These are phyloP conservation scores for Leptogaster cylindrica DNA, from an alignment of 2,888 invertebrate species.

Conservation along the genomic window DNA sequence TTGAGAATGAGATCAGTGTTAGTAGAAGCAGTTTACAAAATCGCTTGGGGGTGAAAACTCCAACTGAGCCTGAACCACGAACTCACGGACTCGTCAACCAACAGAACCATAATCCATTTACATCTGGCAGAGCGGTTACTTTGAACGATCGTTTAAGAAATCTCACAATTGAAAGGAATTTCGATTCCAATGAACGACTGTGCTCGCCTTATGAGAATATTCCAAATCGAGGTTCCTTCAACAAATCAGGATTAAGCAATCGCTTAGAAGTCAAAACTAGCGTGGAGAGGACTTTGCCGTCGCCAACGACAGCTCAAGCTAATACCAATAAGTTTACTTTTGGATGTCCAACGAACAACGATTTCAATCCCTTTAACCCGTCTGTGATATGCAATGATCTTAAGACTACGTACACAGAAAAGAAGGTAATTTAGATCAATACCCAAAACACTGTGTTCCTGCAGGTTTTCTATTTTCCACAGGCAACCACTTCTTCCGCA, in stretches of 20 bases:
- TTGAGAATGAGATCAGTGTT: too few relatives aligned
- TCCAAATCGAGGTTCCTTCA: too few relatives aligned
- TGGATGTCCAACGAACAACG: neutral
- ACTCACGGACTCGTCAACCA: neutral
- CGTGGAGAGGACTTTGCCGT: too few relatives aligned
- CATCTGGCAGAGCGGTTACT: too few relatives aligned
- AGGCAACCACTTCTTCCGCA: slow-evolving; percentile 50
- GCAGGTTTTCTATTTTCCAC: neutral
- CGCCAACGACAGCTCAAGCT: slow-evolving; percentile 52
- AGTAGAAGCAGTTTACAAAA: slow-evolving; percentile 29
- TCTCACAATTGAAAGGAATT: too few relatives aligned
- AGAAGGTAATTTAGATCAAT: slow-evolving; percentile 2
- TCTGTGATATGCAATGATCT: slow-evolving; percentile 48
- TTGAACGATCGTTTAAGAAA: too few relatives aligned
- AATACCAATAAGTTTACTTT: slow-evolving; percentile 26
- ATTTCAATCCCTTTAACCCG: slow-evolving; percentile 16
- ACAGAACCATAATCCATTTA: neutral
- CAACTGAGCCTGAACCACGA: neutral
- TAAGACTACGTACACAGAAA: slow-evolving; percentile 41
- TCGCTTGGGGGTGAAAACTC: too few relatives aligned
- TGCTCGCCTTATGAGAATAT: too few relatives aligned
- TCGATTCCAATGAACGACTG: too few relatives aligned
- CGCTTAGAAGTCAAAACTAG: too few relatives aligned
- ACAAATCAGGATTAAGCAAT: too few relatives aligned
- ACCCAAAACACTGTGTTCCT: neutral